Evolutionary conservation across 2,888 invertebrate species (phyloP), one percentile per base, ranked within the genome.

Genomic region (Caenorhabditis uteleia): DNA sequence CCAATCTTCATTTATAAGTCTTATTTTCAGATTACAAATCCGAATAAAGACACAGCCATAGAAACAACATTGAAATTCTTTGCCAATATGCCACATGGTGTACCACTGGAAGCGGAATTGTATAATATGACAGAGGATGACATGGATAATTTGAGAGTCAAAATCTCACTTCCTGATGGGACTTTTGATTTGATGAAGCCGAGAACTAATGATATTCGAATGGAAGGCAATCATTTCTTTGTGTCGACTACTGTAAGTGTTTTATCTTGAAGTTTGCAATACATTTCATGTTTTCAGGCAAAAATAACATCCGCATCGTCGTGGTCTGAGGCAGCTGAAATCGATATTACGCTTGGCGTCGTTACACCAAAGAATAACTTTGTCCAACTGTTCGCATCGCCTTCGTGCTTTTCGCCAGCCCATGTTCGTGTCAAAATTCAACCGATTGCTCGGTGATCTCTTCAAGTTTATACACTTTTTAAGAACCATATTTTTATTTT

Each of bases 71-170:
- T 73, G 25, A 49, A 65, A 43, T 80, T 80, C 53, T 70, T 71
- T 21, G 68, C 78, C 12, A 75, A 73, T 18, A 61, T 81, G 36
- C 80, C 80, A 14, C 75, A 75, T 21, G 74, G 73, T 12, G 58
- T 79, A 14, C 44, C 59, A 7, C 20, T 80, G 14, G 64, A 56
- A 12, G 70, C 70, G 26, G 44, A 66, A 16, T 50, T 80, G 26
- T 64, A 64, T 40, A 73, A 79, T 51, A 57, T 80, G 43, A 44
- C 23, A 10, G 39, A 57, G 16, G 54, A 53, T 2, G 79, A 80
- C 44, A 14, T 65, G 16, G 42, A 47, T 8, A 38, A 55, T 6
- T 49, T 80, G 18, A 54, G 80, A 29, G 49, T 80, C 14, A 64
- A 74, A 44, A 77, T 78, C 12, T 12, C 14, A 23, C 38, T 26